These are phyloP conservation scores for Scelioninae gen. 2 DNA, from an alignment of 2,888 invertebrate species.

Conservation along the genomic window DNA sequence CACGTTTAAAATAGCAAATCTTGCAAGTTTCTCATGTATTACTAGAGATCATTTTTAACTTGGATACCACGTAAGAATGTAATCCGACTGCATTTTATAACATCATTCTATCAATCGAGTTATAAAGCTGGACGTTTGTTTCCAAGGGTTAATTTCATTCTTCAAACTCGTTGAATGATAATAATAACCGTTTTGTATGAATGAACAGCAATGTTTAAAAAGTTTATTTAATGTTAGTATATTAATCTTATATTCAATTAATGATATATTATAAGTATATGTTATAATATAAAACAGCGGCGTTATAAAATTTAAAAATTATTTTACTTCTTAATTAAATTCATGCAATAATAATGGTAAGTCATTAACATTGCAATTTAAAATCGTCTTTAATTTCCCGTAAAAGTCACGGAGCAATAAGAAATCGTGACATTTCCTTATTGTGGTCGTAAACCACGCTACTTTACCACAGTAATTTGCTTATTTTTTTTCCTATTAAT, in stretches of 20 bases:
- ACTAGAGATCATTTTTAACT: no score
- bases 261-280: no score
- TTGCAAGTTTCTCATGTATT: no score
- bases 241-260: no score
- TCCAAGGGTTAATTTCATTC: conserved; percentile 44
- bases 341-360: conserved; percentile 3
- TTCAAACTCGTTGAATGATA: conserved; percentile 15
- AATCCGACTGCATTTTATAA: conserved; percentile 58
- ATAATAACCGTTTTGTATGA: conserved; percentile 15
- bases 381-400: conserved; percentile 38
- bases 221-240: no score
- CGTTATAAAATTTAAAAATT: no score
- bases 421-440: conserved; percentile 69
- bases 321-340: no score
- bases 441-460: conserved; percentile 69
- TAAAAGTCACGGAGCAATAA: conserved; percentile 65
- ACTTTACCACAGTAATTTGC: no score
- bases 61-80: conserved; percentile 48
- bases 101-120: conserved; percentile 43
- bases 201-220: conserved; percentile 4
- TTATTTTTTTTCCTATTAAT: no score
- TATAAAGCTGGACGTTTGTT: conserved; percentile 44
- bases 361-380: no score
- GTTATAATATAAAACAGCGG: no score
- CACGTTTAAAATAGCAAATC: no score